phyloP scores from a whole-genome alignment of 2,797 vertebrate species.

The Dallia pectoralis region DNA sequence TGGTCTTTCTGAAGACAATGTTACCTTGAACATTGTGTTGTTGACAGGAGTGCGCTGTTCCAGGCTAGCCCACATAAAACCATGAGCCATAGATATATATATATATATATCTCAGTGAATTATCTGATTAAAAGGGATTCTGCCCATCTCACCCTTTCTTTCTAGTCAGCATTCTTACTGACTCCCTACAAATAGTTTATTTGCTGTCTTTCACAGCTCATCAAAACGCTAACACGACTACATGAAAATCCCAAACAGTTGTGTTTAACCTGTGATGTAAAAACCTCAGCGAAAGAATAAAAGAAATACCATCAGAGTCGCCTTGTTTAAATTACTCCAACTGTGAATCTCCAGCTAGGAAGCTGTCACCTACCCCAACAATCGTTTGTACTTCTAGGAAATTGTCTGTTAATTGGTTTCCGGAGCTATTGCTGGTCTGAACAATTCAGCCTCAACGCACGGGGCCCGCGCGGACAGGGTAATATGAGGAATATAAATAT shows the following conservation, averaged over 20 bases:
- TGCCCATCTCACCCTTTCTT: background rate
- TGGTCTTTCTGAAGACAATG: too few species aligned
- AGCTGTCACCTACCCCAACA: constrained; percentile 4
- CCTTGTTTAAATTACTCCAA: constrained; percentile 18
- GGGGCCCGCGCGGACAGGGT: too few species aligned
- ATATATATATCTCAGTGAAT: constrained; percentile 24
- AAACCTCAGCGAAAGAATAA: background rate
- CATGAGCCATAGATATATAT: background rate
- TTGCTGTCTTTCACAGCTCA: constrained; percentile 4
- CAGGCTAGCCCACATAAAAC: too few species aligned
- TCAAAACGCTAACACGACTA: background rate
- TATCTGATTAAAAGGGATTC: constrained; percentile 37
- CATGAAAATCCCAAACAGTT: constrained; percentile 9
- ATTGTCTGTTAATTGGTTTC: constrained; percentile 24
- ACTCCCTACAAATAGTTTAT: background rate
- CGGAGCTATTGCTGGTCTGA: constrained; percentile 23
- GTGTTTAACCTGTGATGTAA: constrained; percentile 12
- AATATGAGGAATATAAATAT: background rate
- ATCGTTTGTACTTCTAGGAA: constrained; percentile 17
- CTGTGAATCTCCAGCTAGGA: background rate
- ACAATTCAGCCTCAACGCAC: background rate
- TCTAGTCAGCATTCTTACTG: background rate
- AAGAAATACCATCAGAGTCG: too few species aligned
- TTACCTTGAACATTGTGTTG: too few species aligned
- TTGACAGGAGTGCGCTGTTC: too few species aligned